phyloP scores from a whole-genome alignment of 2,797 vertebrate species.

The Remorina albescens region DNA sequence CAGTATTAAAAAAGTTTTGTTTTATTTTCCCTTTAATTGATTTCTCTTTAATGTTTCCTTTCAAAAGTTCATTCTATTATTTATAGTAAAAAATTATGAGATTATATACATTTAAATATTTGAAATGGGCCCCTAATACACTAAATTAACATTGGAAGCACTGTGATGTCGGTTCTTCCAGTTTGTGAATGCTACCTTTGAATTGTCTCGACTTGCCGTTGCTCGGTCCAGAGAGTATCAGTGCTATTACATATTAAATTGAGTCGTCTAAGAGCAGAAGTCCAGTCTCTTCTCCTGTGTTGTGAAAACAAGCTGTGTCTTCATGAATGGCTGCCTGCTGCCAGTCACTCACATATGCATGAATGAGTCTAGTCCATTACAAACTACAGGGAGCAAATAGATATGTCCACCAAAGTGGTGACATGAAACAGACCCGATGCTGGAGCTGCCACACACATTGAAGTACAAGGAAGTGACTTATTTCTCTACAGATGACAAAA shows the following conservation, averaged over 20 bases:
- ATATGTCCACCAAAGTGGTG: slow-evolving; percentile 27
- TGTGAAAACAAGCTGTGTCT: slow-evolving; percentile 21
- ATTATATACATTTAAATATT: too few relatives aligned
- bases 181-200: too few relatives aligned
- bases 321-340: slow-evolving; percentile 4
- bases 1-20: too few relatives aligned
- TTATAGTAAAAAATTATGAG: too few relatives aligned
- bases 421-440: slow-evolving; percentile 42
- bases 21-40: too few relatives aligned
- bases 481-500: neutral
- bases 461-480: neutral
- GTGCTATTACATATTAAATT: slow-evolving; percentile 17
- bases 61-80: too few relatives aligned
- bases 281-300: slow-evolving; percentile 7
- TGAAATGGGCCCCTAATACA: too few relatives aligned
- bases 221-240: too few relatives aligned
- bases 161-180: too few relatives aligned
- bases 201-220: too few relatives aligned
- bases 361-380: slow-evolving; percentile 17
- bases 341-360: slow-evolving; percentile 31
- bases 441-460: neutral
- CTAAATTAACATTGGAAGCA: too few relatives aligned
- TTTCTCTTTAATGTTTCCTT: too few relatives aligned
- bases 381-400: slow-evolving; percentile 42
- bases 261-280: neutral